These are phyloP conservation scores for Chymomyza caudatula DNA, from an alignment of 2,888 invertebrate species.

Conservation along the genomic window DNA sequence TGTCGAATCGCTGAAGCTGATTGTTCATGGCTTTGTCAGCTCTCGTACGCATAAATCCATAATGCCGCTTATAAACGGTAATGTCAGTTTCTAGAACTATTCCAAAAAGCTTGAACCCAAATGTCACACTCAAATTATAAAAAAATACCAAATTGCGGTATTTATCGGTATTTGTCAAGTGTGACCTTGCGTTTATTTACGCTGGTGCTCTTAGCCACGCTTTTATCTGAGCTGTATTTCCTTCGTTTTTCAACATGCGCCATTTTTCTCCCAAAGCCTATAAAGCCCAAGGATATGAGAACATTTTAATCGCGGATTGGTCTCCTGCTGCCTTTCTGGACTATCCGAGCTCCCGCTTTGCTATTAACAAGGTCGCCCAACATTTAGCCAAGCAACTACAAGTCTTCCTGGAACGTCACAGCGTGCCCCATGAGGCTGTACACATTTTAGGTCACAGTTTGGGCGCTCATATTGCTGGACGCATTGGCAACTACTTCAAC, in stretches of 20 bases:
- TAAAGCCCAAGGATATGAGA: conserved; percentile 62
- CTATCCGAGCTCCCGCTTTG: conserved; percentile 67
- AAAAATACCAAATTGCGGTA: not conserved
- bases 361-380: conserved; percentile 57
- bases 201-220: too few species aligned
- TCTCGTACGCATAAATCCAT: conserved; percentile 69
- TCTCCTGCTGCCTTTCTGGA: conserved; percentile 65
- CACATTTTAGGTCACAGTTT: conserved; percentile 77
- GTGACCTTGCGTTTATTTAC: not conserved
- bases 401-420: conserved; percentile 55
- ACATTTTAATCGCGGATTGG: conserved; percentile 76
- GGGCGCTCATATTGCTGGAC: conserved; percentile 76
- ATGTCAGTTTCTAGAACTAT: not conserved
- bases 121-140: too few species aligned
- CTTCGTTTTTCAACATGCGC: not conserved
- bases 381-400: conserved; percentile 61
- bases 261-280: conserved; percentile 62
- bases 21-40: conserved; percentile 75
- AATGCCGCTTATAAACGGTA: conserved; percentile 68
- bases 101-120: too few species aligned
- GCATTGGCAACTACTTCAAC: conserved; percentile 73
- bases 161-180: not conserved
- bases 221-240: too few species aligned
- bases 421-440: conserved; percentile 42
- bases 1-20: conserved; percentile 66